A percentile compares a stretch with the other conserved stretches of the same genome.
Conservation (phyloP, 2,888 invertebrate genomes). For the Drosophila kambysellisi region DNA sequence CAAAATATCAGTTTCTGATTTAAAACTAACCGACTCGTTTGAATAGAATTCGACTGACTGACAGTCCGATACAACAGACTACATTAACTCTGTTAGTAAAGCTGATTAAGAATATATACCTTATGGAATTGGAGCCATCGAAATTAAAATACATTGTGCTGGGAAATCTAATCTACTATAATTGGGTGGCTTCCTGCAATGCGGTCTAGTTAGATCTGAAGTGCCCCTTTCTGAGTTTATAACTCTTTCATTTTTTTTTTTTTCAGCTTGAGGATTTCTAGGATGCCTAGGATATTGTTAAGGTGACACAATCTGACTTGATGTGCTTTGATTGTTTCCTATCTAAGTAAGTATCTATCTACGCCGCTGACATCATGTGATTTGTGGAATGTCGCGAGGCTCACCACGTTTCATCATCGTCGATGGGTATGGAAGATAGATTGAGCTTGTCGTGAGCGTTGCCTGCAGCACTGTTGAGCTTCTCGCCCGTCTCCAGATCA, state of each 20-base stretch:
- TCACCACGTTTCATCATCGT: constrained; percentile 93
- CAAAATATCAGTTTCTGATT: neutral
- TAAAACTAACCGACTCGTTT: neutral
- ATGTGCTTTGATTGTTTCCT: neutral
- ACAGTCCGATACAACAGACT: too few relatives aligned
- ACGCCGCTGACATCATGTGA: neutral
- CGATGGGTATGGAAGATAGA: constrained; percentile 87
- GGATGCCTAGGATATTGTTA: neutral
- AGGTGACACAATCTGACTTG: neutral
- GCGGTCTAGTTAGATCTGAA: neutral
- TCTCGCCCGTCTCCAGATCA: constrained; percentile 84
- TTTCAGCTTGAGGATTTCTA: neutral
- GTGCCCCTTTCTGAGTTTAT: neutral
- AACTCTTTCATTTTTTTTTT: too few relatives aligned
- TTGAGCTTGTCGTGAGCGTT: constrained; percentile 87
- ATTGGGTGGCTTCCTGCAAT: neutral
- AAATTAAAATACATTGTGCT: neutral
- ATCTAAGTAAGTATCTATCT: neutral
- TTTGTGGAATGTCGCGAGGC: constrained; percentile 36
- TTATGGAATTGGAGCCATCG: neutral
- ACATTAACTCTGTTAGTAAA: too few relatives aligned
- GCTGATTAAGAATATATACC: too few relatives aligned
- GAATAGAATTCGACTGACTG: too few relatives aligned
- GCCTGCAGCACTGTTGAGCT: constrained; percentile 72
- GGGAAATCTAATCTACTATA: neutral